Conservation (phyloP, 53 echinoderm and acorn worm species). For the Henricia sp. region DNA sequence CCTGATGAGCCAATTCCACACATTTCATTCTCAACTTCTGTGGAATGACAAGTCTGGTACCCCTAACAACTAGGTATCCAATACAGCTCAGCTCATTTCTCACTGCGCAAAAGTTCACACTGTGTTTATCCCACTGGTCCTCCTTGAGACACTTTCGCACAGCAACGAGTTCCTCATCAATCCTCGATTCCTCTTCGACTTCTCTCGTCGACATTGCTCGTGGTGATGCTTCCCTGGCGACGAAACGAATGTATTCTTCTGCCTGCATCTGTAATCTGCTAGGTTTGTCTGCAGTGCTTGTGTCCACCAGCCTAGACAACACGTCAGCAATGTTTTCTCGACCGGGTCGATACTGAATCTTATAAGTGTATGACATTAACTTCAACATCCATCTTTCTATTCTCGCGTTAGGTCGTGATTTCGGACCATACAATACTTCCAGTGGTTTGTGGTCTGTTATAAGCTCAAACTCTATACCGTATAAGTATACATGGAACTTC, state of each 20-base stretch:
- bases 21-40: conserved; percentile 28
- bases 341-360: conserved; percentile 46
- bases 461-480: conserved; percentile 34
- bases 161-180: conserved; percentile 26
- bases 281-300: conserved; percentile 10
- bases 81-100: conserved; percentile 50
- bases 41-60: conserved; percentile 55
- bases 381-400: conserved; percentile 56
- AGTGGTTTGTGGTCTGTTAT: conserved; percentile 62
- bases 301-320: conserved; percentile 48
- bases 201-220: conserved; percentile 32
- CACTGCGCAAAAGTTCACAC: neutral
- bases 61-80: conserved; percentile 25
- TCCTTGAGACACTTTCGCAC: conserved; percentile 11
- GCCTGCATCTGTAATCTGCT: conserved; percentile 15
- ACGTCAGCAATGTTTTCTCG: conserved; percentile 50
- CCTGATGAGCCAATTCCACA: conserved; percentile 49
- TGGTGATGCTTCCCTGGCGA: conserved; percentile 49
- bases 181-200: conserved; percentile 22
- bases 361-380: conserved; percentile 31
- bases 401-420: conserved; percentile 31
- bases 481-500: conserved; percentile 53
- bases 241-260: conserved; percentile 52
- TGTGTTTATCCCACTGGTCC: conserved; percentile 8
- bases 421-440: conserved; percentile 18